These are phyloP conservation scores for Hoplodrina ambigua DNA, from an alignment of 2,888 invertebrate genomes.

Conservation along the genomic window DNA sequence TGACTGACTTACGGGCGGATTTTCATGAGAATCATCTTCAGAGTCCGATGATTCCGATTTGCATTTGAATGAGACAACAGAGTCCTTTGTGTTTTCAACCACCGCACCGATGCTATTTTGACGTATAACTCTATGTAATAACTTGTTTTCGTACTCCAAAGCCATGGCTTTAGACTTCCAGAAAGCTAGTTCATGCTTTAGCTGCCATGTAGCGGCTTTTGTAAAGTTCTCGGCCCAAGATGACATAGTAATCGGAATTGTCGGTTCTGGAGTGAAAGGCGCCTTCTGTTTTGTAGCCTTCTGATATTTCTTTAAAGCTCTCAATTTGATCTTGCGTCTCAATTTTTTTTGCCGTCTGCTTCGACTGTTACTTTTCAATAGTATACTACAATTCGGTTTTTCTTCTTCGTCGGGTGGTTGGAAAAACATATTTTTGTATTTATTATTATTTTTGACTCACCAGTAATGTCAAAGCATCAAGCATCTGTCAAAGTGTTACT, in stretches of 20 bases:
- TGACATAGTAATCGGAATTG: slow-evolving; percentile 75
- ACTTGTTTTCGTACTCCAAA: slow-evolving; percentile 90
- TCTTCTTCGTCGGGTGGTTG: slow-evolving; percentile 68
- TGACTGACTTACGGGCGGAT: slow-evolving; percentile 58
- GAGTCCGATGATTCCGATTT: slow-evolving; percentile 12
- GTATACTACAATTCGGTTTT: slow-evolving; percentile 45
- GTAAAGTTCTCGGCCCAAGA: slow-evolving; percentile 83
- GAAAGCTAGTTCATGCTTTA: slow-evolving; percentile 90
- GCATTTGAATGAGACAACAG: no score
- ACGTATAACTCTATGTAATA: slow-evolving; percentile 88
- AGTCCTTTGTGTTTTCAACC: no score
- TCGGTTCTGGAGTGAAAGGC: slow-evolving; percentile 54
- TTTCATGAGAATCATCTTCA: slow-evolving; percentile 61
- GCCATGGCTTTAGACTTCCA: slow-evolving; percentile 91
- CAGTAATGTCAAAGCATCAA: not conserved
- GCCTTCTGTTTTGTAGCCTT: slow-evolving; percentile 55
- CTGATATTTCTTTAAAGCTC: slow-evolving; percentile 60
- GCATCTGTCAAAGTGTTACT: not conserved
- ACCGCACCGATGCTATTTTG: slow-evolving; percentile 60
- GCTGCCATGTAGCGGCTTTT: slow-evolving; percentile 85
- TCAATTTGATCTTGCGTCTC: slow-evolving; percentile 69
- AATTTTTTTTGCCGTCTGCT: slow-evolving; percentile 68
- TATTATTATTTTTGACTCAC: slow-evolving; percentile 1
- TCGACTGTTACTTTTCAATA: slow-evolving; percentile 52
- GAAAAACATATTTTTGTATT: slow-evolving; percentile 68